Percentiles rank a stretch among this genome's conserved stretches.
phyloP scores from a whole-genome alignment of 2,888 invertebrate species.

The Calliopum simillimum region DNA sequence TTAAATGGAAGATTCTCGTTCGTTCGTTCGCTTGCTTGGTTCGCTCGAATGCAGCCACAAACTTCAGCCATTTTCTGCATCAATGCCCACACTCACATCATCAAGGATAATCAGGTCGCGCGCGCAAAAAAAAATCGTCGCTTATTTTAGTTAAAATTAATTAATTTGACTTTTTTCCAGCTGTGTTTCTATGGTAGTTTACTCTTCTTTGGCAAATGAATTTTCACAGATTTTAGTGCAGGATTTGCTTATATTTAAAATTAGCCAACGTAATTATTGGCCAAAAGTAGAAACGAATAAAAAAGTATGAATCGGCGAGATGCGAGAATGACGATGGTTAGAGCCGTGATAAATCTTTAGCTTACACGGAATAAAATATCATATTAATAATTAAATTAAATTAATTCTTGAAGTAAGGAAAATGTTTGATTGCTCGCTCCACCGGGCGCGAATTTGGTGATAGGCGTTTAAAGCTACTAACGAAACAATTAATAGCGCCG shows the following conservation, averaged over 20 bases:
- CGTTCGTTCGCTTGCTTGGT: neutral
- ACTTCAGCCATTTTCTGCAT: conserved; percentile 45
- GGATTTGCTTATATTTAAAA: conserved; percentile 34
- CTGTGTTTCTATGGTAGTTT: conserved; percentile 7
- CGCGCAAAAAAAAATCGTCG: conserved; percentile 8
- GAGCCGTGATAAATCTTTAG: too few relatives aligned
- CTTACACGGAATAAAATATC: too few relatives aligned
- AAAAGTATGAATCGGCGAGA: neutral
- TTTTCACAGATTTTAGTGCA: conserved; percentile 16
- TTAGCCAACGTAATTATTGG: conserved; percentile 30
- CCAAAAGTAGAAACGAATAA: neutral
- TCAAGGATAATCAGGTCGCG: conserved; percentile 43
- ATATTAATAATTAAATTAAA: too few relatives aligned
- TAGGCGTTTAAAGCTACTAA: too few relatives aligned
- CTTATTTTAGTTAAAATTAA: conserved; percentile 48
- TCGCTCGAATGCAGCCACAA: conserved; percentile 33
- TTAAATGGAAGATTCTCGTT: conserved; percentile 20
- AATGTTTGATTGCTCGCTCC: too few relatives aligned
- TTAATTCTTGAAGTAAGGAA: too few relatives aligned
- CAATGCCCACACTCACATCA: conserved; percentile 45
- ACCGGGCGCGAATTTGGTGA: too few relatives aligned
- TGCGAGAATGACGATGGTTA: neutral
- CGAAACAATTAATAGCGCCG: too few relatives aligned
- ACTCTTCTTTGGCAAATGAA: neutral
- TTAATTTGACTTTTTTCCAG: conserved; percentile 41